Conservation (phyloP, 1,140 invertebrate genomes). For the Aphaenogaster rudis region DNA sequence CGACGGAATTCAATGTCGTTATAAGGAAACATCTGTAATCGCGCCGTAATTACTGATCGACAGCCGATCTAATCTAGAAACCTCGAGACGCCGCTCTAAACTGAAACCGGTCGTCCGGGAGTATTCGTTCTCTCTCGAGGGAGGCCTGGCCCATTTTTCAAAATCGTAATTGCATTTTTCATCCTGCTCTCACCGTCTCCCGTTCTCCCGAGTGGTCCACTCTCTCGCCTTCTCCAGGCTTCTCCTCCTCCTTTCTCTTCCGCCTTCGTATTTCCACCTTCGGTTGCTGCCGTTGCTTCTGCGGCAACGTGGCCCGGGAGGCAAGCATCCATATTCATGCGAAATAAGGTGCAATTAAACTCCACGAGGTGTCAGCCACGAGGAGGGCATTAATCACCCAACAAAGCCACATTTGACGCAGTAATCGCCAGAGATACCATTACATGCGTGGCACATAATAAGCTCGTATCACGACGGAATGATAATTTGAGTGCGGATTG, state of each 20-base stretch:
- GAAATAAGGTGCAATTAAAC: slow-evolving; percentile 87
- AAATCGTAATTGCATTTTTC: slow-evolving; percentile 87
- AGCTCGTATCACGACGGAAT: slow-evolving; percentile 81
- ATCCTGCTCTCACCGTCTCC: slow-evolving; percentile 73
- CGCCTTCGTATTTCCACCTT: slow-evolving; percentile 45
- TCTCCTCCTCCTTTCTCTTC: slow-evolving; percentile 33
- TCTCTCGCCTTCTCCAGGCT: slow-evolving; percentile 29
- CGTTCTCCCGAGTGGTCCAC: slow-evolving; percentile 50
- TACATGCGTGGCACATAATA: slow-evolving; percentile 83
- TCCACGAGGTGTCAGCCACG: slow-evolving; percentile 85
- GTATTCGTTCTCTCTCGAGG: slow-evolving; percentile 72
- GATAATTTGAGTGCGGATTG: slow-evolving; percentile 77
- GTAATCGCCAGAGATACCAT: slow-evolving; percentile 84
- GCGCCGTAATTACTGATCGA: slow-evolving; percentile 27
- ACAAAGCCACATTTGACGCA: slow-evolving; percentile 85
- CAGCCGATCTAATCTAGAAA: slow-evolving; percentile 64
- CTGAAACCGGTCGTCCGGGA: slow-evolving; percentile 53
- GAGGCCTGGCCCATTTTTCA: slow-evolving; percentile 84
- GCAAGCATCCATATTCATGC: slow-evolving; percentile 87
- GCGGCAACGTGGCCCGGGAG: slow-evolving; percentile 77
- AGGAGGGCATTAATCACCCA: slow-evolving; percentile 85
- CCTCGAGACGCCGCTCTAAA: slow-evolving; percentile 55
- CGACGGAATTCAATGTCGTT: not conserved
- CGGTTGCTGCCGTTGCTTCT: slow-evolving; percentile 69
- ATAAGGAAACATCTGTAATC: not conserved